phyloP scores from a whole-genome alignment of 2,888 invertebrate genomes.

The Macaria liturata region DNA sequence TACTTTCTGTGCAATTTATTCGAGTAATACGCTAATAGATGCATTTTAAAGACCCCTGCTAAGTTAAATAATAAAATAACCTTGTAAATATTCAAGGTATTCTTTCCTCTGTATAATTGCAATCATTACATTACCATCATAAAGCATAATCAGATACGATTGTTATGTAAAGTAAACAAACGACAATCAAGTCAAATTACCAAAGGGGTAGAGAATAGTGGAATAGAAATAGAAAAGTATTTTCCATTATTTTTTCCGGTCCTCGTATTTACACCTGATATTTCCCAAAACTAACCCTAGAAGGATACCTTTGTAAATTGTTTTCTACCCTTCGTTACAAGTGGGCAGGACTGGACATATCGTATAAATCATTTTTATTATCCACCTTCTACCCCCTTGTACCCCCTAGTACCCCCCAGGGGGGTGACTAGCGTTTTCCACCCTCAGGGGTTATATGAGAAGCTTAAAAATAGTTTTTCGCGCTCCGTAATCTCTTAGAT shows the following conservation, averaged over 20 bases:
- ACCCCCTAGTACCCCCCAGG: conserved; percentile 40
- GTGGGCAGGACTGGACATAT: conserved; percentile 67
- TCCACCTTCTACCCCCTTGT: conserved; percentile 43
- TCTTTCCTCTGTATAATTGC: not conserved
- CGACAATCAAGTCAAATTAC: not conserved
- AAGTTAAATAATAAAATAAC: conserved; percentile 13
- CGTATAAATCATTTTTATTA: conserved; percentile 81
- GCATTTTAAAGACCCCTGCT: conserved; percentile 5
- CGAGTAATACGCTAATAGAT: conserved; percentile 6
- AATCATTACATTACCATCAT: not conserved
- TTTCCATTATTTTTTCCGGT: conserved; percentile 4
- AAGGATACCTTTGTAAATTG: conserved; percentile 62
- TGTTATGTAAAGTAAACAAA: not conserved
- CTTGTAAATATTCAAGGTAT: too few relatives aligned
- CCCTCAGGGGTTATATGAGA: conserved; percentile 51
- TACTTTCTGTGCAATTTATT: conserved; percentile 13
- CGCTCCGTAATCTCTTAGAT: conserved; percentile 54
- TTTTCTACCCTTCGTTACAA: conserved; percentile 74
- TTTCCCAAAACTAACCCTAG: conserved; percentile 41
- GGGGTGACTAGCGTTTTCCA: conserved; percentile 64
- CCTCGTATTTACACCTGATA: conserved; percentile 17
- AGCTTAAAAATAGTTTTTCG: conserved; percentile 68
- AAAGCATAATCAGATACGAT: too few relatives aligned
- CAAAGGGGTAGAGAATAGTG: not conserved
- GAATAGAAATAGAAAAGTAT: not conserved